Evolutionary conservation across 2,113 vertebrate genomes (phyloP).

Genomic region (Fukomys damarensis): DNA sequence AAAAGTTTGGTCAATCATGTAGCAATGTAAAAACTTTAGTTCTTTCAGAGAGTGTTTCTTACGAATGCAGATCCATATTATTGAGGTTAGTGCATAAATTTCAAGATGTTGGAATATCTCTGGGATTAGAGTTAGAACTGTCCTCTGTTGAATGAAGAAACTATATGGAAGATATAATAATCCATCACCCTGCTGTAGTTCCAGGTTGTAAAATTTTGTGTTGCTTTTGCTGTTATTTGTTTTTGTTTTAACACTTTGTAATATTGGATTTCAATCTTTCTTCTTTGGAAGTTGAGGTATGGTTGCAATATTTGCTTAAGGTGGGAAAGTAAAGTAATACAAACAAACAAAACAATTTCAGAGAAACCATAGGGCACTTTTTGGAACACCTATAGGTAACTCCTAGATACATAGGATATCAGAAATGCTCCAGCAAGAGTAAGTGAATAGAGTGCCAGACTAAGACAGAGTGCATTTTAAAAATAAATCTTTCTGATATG

Average conservation of each 20-base stretch:
- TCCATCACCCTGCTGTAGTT: neutral
- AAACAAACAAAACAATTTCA: neutral
- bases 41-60: slow-evolving; percentile 65
- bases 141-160: neutral
- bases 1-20: slow-evolving; percentile 46
- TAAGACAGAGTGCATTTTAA: neutral
- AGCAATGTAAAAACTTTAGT: slow-evolving; percentile 57
- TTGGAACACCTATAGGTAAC: neutral
- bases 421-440: neutral
- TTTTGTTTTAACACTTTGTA: neutral
- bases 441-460: neutral
- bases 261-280: slow-evolving; percentile 6
- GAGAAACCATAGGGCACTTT: neutral
- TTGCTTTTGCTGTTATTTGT: neutral
- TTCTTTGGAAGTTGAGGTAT: neutral
- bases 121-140: slow-evolving; percentile 68
- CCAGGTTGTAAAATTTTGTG: neutral
- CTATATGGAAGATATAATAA: neutral
- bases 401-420: neutral
- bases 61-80: slow-evolving; percentile 58
- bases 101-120: slow-evolving; percentile 76
- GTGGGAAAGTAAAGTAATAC: neutral
- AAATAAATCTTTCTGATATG: neutral
- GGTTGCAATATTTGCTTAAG: neutral
- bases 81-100: slow-evolving; percentile 64